Conservation (phyloP, 2,113 vertebrate species). For the Ceratotherium simum region DNA sequence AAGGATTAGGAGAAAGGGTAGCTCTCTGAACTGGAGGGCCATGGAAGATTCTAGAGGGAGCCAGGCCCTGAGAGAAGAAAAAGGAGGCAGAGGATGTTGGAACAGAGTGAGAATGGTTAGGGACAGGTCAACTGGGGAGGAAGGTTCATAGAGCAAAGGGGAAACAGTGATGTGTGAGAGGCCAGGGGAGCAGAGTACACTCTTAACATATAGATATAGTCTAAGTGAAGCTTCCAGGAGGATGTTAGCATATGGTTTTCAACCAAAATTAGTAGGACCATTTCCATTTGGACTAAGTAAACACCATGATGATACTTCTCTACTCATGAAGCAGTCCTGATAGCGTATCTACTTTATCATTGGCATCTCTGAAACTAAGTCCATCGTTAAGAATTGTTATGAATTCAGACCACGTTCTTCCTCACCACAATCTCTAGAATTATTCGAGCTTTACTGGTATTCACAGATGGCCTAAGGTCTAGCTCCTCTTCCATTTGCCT, state of each 20-base stretch:
- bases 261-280: neutral
- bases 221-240: neutral
- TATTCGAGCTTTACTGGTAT: neutral
- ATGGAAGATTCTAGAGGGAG: neutral
- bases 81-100: neutral
- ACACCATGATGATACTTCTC: neutral
- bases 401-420: neutral
- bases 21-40: neutral
- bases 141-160: neutral
- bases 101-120: neutral
- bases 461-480: neutral
- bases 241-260: neutral
- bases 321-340: neutral
- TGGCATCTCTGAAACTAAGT: neutral
- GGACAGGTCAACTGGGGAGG: neutral
- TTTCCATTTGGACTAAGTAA: neutral
- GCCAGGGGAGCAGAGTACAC: neutral
- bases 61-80: neutral
- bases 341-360: neutral
- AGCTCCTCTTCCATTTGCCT: neutral
- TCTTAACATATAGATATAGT: neutral
- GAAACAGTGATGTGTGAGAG: neutral
- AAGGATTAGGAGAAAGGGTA: neutral
- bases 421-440: neutral
- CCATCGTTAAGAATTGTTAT: neutral